Evolutionary conservation across 2,113 vertebrate genomes (phyloP).

Genomic region (Cyprinodon variegatus): DNA sequence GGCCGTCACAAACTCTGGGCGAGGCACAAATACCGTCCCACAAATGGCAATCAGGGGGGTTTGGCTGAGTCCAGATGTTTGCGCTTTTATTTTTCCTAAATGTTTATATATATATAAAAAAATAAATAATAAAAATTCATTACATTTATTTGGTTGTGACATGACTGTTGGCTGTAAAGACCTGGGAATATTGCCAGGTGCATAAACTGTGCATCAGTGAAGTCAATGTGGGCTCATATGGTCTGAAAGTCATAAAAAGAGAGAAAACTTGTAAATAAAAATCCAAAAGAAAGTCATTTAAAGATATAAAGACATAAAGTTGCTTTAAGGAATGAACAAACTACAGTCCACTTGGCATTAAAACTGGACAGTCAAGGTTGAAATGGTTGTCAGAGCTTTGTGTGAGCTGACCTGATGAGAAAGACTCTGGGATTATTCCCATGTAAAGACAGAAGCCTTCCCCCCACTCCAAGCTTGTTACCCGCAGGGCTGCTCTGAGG

Average conservation of each 20-base stretch:
- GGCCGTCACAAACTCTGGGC: conserved; percentile 31
- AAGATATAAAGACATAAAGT: not conserved
- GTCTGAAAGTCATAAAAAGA: not conserved
- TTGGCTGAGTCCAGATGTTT: conserved; percentile 56
- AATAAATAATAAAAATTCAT: conserved; percentile 20
- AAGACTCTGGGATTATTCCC: conserved; percentile 65
- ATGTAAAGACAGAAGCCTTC: conserved; percentile 65
- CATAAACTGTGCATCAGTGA: conserved; percentile 25
- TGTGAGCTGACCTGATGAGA: conserved; percentile 58
- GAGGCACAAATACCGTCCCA: conserved; percentile 16
- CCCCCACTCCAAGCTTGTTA: conserved; percentile 41
- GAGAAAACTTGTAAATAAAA: not conserved
- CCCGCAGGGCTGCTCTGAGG: conserved; percentile 64
- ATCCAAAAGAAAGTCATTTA: not conserved
- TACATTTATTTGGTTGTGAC: conserved; percentile 16
- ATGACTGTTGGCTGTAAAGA: conserved; percentile 14
- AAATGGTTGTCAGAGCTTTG: conserved; percentile 40
- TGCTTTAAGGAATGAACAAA: not conserved
- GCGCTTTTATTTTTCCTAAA: conserved; percentile 43
- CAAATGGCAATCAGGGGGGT: conserved; percentile 33
- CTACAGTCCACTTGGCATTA: not conserved
- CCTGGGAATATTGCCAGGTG: not conserved
- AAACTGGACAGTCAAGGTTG: conserved; percentile 20
- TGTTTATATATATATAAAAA: not conserved
- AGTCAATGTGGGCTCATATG: conserved; percentile 8